phyloP scores from a whole-genome alignment of 2,113 vertebrate genomes.

The Erpornis zantholeuca region DNA sequence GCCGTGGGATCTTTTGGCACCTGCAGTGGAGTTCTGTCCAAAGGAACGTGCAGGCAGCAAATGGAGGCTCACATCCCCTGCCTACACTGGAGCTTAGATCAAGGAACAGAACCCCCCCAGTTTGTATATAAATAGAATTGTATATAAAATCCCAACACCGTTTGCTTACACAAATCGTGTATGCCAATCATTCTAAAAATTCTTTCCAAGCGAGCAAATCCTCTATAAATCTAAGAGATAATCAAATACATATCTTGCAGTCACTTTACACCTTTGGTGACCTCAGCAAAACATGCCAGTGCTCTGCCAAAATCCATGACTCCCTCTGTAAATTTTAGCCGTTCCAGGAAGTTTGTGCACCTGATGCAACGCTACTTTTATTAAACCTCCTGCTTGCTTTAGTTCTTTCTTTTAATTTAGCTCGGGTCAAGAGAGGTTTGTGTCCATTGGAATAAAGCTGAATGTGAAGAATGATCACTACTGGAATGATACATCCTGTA shows the following conservation, averaged over 20 bases:
- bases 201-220: constrained; percentile 61
- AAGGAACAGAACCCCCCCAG: background rate
- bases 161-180: constrained; percentile 27
- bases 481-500: background rate
- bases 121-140: constrained; percentile 32
- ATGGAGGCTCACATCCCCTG: background rate
- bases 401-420: constrained; percentile 1
- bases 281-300: constrained; percentile 1
- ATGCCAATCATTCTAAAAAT: constrained; percentile 59
- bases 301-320: constrained; percentile 37
- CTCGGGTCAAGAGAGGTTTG: background rate
- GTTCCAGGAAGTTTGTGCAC: constrained; percentile 8
- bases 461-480: background rate
- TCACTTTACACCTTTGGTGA: constrained; percentile 30
- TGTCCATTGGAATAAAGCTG: background rate
- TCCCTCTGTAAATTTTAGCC: background rate
- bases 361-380: constrained; percentile 5
- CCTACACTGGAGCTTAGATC: background rate
- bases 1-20: background rate
- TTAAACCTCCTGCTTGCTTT: background rate
- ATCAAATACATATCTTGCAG: background rate
- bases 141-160: background rate
- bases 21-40: background rate
- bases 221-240: constrained; percentile 47
- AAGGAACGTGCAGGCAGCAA: background rate